These are phyloP conservation scores for Amia ocellicauda DNA, from an alignment of 2,113 vertebrate species.

Conservation along the genomic window DNA sequence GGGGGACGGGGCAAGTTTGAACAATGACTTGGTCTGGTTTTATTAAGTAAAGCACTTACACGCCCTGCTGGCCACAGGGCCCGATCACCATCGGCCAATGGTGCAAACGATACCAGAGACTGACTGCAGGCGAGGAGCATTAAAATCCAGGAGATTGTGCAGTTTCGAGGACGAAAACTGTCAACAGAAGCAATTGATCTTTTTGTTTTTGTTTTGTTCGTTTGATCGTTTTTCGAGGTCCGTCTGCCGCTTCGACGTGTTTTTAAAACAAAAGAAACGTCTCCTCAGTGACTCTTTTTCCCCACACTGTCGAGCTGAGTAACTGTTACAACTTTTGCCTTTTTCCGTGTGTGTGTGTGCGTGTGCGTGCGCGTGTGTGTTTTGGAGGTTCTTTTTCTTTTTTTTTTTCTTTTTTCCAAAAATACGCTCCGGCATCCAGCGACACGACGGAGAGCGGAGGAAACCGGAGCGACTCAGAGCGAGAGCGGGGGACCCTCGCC, in stretches of 20 bases:
- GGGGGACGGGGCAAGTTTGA: constrained; percentile 63
- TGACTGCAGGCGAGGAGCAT: constrained; percentile 63
- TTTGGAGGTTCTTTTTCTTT: constrained; percentile 21
- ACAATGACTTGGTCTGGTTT: constrained; percentile 74
- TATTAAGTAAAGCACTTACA: constrained; percentile 91
- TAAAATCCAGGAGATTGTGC: constrained; percentile 55
- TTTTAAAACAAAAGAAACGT: constrained; percentile 82
- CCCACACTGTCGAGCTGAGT: constrained; percentile 86
- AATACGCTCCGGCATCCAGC: constrained; percentile 11
- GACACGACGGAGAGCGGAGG: constrained; percentile 46
- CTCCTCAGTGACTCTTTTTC: constrained; percentile 90
- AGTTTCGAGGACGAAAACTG: constrained; percentile 62
- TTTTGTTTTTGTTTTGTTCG: too few species aligned
- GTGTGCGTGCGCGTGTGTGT: constrained; percentile 35
- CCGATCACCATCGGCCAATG: constrained; percentile 91
- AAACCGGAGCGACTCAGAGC: constrained; percentile 71
- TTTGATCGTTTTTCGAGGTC: too few species aligned
- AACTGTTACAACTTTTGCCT: constrained; percentile 98
- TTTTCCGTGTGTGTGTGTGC: constrained; percentile 65
- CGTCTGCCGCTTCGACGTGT: constrained; percentile 85
- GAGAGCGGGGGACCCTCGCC: constrained; percentile 11
- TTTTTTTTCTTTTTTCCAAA: too few species aligned
- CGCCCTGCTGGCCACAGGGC: constrained; percentile 94
- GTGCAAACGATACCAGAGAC: constrained; percentile 63
- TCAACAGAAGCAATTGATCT: constrained; percentile 66